Evolutionary conservation across 2,888 invertebrate species (phyloP), one percentile per base, ranked within the genome.

Genomic region (Junonia oenone): DNA sequence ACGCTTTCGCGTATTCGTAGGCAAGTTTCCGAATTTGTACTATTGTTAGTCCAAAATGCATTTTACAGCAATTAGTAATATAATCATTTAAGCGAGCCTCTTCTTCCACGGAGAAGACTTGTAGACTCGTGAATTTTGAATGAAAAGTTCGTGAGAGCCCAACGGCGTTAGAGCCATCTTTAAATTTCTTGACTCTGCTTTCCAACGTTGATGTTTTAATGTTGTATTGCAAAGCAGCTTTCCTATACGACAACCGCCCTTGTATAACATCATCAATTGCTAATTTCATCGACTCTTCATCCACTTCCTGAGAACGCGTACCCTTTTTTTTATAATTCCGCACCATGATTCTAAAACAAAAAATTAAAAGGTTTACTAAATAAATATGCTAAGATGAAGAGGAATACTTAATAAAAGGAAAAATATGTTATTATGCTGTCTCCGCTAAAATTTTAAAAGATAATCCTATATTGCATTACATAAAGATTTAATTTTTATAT

Each of bases 1-100:
- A 51, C 2, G 40, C 45, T 22, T 52, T 59, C 3, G 56, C 55
- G 40, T 49, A 62, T 50, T 61, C 55, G 14, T 56, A 62, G 1
- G 59, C 58, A 14, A 63, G 55, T 57, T 54, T 58, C 27, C 40
- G 54, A 9, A 58, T 56, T 49, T 63, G 56, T 2, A 50, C 6
- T 33, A 27, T 33, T 38, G 60, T 58, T 35, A 63, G 17, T 26
- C 58, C 58, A 54, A 59, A 58, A 40, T 60, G 58, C 58, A 61
- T 59, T 35, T 61, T 62, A 26, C 55, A 58, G 43, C 56, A 61
- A 6, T 46, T 37, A 15, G 13, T 15, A n/a, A 56, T 54, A 33
- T 61, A 56, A 14, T 51, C 48, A 45, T 61, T 58, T 26, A 58
- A 45, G 13, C 33, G 45, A 31, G 13, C 38, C 48, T 61, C 56